A percentile compares a stretch with the other conserved stretches of the same genome.
These are phyloP conservation scores for Lepus townsendii DNA, from an alignment of 2,797 vertebrate species.

Conservation along the genomic window DNA sequence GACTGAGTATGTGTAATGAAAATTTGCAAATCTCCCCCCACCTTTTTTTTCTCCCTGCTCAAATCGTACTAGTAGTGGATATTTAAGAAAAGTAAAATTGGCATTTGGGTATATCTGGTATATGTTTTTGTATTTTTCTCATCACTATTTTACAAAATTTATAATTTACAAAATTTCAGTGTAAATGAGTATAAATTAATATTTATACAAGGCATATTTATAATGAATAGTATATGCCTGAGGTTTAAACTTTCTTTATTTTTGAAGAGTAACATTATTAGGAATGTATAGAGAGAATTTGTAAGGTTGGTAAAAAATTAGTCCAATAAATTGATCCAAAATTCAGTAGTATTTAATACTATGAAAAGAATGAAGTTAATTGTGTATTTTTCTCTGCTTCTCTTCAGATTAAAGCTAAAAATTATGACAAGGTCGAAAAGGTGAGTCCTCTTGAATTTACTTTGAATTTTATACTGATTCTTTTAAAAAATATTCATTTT, in stretches of 20 bases:
- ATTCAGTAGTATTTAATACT: slow-evolving; percentile 26
- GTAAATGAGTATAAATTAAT: neutral
- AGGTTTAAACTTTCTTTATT: slow-evolving; percentile 41
- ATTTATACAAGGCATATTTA: neutral
- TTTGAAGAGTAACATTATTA: slow-evolving; percentile 49
- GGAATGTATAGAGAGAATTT: slow-evolving; percentile 15
- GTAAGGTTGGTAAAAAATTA: slow-evolving; percentile 19
- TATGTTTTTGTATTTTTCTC: slow-evolving; percentile 42
- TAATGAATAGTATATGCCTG: neutral
- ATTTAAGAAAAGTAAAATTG: slow-evolving; percentile 27
- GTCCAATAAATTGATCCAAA: neutral
- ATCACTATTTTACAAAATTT: slow-evolving; percentile 41
- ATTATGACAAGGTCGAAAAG: slow-evolving; percentile 99
- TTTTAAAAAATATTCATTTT: neutral
- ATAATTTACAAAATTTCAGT: slow-evolving; percentile 46
- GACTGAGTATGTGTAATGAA: slow-evolving; percentile 39
- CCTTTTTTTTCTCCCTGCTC: neutral
- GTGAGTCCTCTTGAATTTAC: slow-evolving; percentile 91
- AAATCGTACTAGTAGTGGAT: neutral
- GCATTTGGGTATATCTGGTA: neutral
- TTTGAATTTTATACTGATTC: slow-evolving; percentile 59
- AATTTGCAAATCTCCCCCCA: neutral
- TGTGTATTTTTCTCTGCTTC: slow-evolving; percentile 86
- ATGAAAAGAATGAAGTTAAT: slow-evolving; percentile 81
- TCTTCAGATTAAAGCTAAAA: slow-evolving; percentile 99